A percentile compares a stretch with the other conserved stretches of the same genome.
phyloP scores from a whole-genome alignment of 1,140 invertebrate species.

The Magallana ariakensis region DNA sequence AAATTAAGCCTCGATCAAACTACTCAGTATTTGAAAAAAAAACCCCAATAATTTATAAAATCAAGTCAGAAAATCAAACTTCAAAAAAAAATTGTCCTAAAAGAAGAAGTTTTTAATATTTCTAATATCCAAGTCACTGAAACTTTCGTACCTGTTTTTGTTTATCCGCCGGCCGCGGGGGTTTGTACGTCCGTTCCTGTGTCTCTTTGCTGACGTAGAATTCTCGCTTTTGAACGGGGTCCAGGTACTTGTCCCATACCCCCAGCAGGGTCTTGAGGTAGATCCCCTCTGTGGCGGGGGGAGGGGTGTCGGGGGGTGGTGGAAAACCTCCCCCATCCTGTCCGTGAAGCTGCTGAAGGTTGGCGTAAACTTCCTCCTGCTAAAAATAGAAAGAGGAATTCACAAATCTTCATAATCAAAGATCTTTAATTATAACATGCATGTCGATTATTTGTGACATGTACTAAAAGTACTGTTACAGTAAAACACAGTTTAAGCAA shows the following conservation, averaged over 20 bases:
- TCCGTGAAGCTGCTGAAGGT: slow-evolving; percentile 10
- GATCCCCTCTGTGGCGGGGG: slow-evolving; percentile 59
- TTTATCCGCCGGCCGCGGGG: slow-evolving; percentile 62
- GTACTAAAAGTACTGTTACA: too few relatives aligned
- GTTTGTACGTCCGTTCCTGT: slow-evolving; percentile 67
- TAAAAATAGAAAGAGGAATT: slow-evolving; percentile 33
- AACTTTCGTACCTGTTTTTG: slow-evolving; percentile 17
- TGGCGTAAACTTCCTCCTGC: slow-evolving; percentile 49
- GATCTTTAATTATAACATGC: too few relatives aligned
- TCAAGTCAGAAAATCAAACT: too few relatives aligned
- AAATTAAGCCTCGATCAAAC: too few relatives aligned
- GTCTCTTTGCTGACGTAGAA: slow-evolving; percentile 68
- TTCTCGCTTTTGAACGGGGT: slow-evolving; percentile 56
- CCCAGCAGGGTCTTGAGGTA: slow-evolving; percentile 57
- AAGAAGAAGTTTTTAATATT: too few relatives aligned
- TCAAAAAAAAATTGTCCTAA: too few relatives aligned
- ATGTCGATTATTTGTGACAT: too few relatives aligned
- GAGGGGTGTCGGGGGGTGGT: slow-evolving; percentile 29
- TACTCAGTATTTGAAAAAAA: too few relatives aligned
- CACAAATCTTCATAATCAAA: neutral
- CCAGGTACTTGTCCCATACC: slow-evolving; percentile 68
- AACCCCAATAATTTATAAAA: too few relatives aligned
- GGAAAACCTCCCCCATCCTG: neutral
- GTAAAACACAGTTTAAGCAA: too few relatives aligned
- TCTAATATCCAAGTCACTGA: too few relatives aligned